These are phyloP conservation scores for Delia radicum DNA, from an alignment of 1,140 invertebrate species.

Conservation along the genomic window DNA sequence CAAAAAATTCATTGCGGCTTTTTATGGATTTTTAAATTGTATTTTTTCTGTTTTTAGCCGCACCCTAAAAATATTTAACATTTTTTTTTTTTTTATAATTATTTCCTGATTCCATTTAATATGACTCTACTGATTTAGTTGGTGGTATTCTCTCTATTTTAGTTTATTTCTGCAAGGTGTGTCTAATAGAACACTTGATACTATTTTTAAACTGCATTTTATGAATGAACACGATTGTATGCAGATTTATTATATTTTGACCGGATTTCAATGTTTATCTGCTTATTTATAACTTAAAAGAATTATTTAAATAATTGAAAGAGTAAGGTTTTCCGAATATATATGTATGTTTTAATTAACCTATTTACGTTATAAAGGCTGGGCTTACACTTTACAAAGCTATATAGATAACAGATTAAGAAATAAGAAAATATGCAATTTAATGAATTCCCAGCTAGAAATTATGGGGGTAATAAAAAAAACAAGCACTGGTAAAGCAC, in stretches of 20 bases:
- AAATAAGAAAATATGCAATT: too few relatives aligned
- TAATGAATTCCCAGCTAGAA: too few relatives aligned
- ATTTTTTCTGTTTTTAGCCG: slow-evolving; percentile 14
- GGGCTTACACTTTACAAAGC: too few relatives aligned
- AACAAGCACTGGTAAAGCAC: too few relatives aligned
- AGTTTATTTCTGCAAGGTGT: slow-evolving; percentile 7
- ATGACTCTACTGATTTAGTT: neutral
- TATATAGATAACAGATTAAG: too few relatives aligned
- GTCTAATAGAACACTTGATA: neutral
- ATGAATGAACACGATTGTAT: neutral
- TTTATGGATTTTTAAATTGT: neutral
- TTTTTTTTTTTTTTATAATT: neutral
- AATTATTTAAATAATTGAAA: too few relatives aligned
- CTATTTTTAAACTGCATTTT: neutral
- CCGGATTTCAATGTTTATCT: neutral
- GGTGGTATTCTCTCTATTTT: neutral
- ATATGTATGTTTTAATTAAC: too few relatives aligned
- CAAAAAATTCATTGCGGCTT: neutral
- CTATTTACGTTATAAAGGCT: too few relatives aligned
- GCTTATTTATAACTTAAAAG: too few relatives aligned
- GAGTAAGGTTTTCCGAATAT: too few relatives aligned
- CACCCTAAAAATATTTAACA: slow-evolving; percentile 22
- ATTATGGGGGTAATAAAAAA: too few relatives aligned
- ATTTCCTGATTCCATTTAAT: too few relatives aligned
- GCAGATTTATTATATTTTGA: neutral